These are phyloP conservation scores for Menura novaehollandiae DNA, from an alignment of 2,113 vertebrate genomes.

Conservation along the genomic window DNA sequence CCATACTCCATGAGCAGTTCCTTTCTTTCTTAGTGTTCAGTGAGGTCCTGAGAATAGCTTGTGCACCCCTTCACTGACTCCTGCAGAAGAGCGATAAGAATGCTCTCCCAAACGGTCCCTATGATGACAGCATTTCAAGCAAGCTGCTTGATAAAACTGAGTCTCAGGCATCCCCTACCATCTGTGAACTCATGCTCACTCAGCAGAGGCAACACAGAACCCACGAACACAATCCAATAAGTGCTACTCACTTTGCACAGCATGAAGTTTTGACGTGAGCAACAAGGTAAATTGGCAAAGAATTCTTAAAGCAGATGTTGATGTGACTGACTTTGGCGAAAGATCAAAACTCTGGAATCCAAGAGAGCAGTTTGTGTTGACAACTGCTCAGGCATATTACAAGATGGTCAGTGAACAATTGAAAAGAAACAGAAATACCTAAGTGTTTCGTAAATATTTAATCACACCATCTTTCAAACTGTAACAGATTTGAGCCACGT, in stretches of 20 bases:
- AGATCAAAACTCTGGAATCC: neutral
- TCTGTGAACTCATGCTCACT: neutral
- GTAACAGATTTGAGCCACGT: accelerated
- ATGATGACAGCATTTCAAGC: neutral
- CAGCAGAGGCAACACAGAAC: neutral
- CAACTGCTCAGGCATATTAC: neutral
- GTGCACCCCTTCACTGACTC: neutral
- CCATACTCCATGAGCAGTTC: neutral
- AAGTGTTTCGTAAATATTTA: neutral
- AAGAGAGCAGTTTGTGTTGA: neutral
- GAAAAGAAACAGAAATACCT: neutral
- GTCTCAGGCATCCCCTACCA: neutral
- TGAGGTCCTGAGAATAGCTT: neutral
- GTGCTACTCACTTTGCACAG: neutral
- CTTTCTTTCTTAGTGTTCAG: neutral
- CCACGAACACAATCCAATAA: neutral
- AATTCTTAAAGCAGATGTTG: neutral
- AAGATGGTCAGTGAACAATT: neutral
- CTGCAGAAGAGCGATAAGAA: neutral
- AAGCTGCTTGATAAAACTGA: neutral
- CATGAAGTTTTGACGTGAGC: neutral
- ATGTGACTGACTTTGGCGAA: neutral
- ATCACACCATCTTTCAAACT: neutral
- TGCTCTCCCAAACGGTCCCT: neutral
- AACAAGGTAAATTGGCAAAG: neutral